Base-by-base conservation (phyloP, 1,140 invertebrate species). In the Nautilus pompilius region DNA sequence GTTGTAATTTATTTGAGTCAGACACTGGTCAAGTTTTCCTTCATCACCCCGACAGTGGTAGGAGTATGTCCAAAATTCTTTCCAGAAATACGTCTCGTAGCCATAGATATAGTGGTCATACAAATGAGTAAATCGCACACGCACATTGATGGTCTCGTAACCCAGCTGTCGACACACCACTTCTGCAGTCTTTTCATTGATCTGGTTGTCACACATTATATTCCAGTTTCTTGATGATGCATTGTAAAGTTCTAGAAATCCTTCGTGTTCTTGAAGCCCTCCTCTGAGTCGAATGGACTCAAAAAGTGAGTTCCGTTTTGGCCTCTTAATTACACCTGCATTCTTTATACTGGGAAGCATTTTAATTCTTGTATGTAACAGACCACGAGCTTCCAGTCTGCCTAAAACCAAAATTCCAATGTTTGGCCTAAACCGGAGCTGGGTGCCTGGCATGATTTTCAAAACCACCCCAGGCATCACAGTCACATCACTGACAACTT, bases 341-440 rank as follows among this genome's bases (percentile, higher is more conserved):
- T 58, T 53, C 33, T 62, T 69, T 6, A 29, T 33, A 13, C 3
- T 55, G 4, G 68, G 62, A 26, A 65, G 53, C 10, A 79, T 71
- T 33, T 70, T 74, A 26, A 79, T 79, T 58, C 92, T 91, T 28
- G 89, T 85, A 36, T 90, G 89, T 58, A 86, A 85, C 33, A 87
- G 87, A 0, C 97, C 98, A 60, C 89, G 82, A 2, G 95, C 96
- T 63, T 89, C 86, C n/a, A 99, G 81, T 2, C 90, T 90, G 0
- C 98, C 98, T 57, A 99, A 84, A 5, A 98, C 96, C 10, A 99
- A 84, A 65, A 99, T 96, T 0, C 97, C 96, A 67, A 99, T 93
- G 84, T 96, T 97, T 2, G 96, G 95, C 53, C 90, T 90, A 81
- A 99, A 98, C 83, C 98, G 93, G 76, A 99, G 85, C 2, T 90